Base-by-base conservation (phyloP, 2,888 invertebrate genomes). In the Stictocephala bisonia region DNA sequence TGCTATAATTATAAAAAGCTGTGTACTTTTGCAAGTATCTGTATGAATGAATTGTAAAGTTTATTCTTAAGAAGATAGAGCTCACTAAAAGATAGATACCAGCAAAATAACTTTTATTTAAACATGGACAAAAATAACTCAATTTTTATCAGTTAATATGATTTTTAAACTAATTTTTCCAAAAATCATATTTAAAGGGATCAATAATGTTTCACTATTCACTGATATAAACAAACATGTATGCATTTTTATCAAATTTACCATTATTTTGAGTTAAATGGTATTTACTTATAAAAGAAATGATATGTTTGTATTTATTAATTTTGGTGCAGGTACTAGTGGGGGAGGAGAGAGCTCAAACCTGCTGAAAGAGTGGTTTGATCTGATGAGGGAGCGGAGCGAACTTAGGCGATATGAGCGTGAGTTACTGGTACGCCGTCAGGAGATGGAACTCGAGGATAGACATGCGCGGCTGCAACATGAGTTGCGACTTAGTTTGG, bases 391-490 rank as follows among this genome's bases (percentile, higher is more conserved):
- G 75, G 91, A 92, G 81, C 87, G 90, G 79, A 91, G 90, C 60
- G 89, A 89, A 79, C 83, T 92, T 74, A 86, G 90, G 67, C 84
- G 91, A 74, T 90, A 90, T 81, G 93, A 94, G 83, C 90, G 92
- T 77, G 93, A 93, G 84, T 86, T 94, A 75, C 86, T 90, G 81
- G 90, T 94, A 72, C 86, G 92, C 76, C 93, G 93, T 58, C 90
- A 93, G 83, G 93, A 94, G 83, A 85, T 94, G 75, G 93, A 94
- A 82, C 84, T 94, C 73, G 94, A 94, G 83, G 93, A 94, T 84
- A 86, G 93, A 69, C 93, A 94, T 83, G 91, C 92, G 53, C 87
- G 93, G 80, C 85, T 94, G 73, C 92, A 94, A 82, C 89, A 91
- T 76, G 91, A 93, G 81, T 86, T 94, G 64, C 86, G 92, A 68